Conservation (phyloP, 2,113 vertebrate species). For the Toxotes chatareus region DNA sequence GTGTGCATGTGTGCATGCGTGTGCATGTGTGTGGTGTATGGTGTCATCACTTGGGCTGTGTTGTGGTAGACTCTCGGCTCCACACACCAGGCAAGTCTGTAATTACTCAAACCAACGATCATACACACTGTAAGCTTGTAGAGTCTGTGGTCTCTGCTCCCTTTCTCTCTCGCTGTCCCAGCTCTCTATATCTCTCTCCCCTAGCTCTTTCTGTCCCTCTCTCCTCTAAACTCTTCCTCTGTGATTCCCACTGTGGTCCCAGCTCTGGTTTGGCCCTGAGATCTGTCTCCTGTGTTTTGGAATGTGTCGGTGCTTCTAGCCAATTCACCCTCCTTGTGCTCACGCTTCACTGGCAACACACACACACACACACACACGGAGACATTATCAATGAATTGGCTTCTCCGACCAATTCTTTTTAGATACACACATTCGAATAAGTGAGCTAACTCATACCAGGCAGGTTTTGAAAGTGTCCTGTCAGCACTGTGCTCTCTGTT, state of each 20-base stretch:
- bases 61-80: slow-evolving; percentile 85
- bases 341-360: slow-evolving; percentile 31
- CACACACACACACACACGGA: slow-evolving; percentile 13
- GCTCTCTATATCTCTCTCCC: slow-evolving; percentile 17
- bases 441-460: slow-evolving; percentile 41
- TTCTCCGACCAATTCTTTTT: slow-evolving; percentile 36
- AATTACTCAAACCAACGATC: slow-evolving; percentile 78
- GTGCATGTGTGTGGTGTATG: slow-evolving; percentile 61
- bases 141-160: slow-evolving; percentile 61
- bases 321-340: slow-evolving; percentile 51
- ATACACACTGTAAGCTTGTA: slow-evolving; percentile 75
- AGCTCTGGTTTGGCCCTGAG: slow-evolving; percentile 71
- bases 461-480: slow-evolving; percentile 46
- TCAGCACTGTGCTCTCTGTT: slow-evolving; percentile 42
- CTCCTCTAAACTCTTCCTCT: slow-evolving; percentile 66
- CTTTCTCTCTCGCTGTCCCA: slow-evolving; percentile 1
- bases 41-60: slow-evolving; percentile 81
- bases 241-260: slow-evolving; percentile 71
- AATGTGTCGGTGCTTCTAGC: slow-evolving; percentile 56
- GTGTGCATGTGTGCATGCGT: slow-evolving; percentile 2
- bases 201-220: slow-evolving; percentile 36
- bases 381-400: slow-evolving; percentile 36
- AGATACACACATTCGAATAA: slow-evolving; percentile 48
- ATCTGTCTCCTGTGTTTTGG: slow-evolving; percentile 75
- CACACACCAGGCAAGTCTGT: slow-evolving; percentile 82